Evolutionary conservation across 2,888 invertebrate species (phyloP).

Genomic region (Ellobium chinense): DNA sequence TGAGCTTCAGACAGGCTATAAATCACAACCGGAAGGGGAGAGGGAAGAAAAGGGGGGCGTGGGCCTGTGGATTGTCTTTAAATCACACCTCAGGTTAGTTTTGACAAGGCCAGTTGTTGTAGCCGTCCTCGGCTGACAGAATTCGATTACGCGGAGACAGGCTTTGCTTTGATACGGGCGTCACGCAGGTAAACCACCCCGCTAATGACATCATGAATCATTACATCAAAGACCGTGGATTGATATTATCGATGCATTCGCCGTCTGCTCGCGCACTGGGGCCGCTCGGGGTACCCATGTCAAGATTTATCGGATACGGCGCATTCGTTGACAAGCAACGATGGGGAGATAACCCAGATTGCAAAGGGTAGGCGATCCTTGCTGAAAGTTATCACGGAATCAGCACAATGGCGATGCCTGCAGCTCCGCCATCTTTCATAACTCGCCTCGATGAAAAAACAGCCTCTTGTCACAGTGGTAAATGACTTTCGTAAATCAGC

Average conservation of each 20-base stretch:
- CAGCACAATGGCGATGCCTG: no score
- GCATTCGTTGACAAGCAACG: background rate
- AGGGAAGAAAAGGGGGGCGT: no score
- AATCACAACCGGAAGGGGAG: background rate
- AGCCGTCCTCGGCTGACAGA: background rate
- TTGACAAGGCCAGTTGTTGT: conserved; percentile 3
- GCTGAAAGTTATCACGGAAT: conserved; percentile 17
- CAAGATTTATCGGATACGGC: conserved; percentile 25
- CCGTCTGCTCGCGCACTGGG: background rate
- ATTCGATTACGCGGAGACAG: conserved; percentile 5
- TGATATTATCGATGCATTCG: conserved; percentile 24
- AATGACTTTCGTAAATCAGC: no score
- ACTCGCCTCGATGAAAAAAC: background rate
- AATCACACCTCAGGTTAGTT: background rate
- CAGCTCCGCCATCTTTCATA: background rate
- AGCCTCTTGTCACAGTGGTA: no score
- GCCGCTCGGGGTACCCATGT: conserved; percentile 12
- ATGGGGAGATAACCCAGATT: conserved; percentile 10
- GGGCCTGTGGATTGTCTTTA: background rate
- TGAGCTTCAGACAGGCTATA: background rate
- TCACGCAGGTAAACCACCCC: conserved; percentile 15
- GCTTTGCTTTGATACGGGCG: background rate
- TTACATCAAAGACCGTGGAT: conserved; percentile 32
- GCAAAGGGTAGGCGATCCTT: conserved; percentile 1
- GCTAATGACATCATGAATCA: conserved; percentile 43